Conservation (phyloP, 2,113 vertebrate genomes). For the Psilopsiagon aymara region DNA sequence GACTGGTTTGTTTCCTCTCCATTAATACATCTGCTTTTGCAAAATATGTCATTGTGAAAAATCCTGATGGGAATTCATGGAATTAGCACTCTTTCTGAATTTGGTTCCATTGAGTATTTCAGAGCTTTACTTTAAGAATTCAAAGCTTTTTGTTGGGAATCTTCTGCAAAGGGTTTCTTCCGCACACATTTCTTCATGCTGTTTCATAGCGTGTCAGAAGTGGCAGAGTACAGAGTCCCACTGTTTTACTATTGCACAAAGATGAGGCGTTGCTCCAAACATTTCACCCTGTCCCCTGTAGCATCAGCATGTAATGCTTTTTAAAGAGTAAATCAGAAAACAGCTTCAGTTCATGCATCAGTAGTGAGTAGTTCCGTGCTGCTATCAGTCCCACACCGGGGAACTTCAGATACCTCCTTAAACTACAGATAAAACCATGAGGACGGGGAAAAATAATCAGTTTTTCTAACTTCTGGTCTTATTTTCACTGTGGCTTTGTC, state of each 20-base stretch:
- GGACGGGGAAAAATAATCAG: neutral
- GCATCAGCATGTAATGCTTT: neutral
- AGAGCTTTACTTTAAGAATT: neutral
- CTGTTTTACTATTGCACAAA: neutral
- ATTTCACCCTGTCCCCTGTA: neutral
- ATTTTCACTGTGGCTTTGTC: neutral
- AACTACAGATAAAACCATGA: neutral
- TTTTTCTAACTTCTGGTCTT: neutral
- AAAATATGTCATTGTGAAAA: neutral
- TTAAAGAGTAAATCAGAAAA: neutral
- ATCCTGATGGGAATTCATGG: neutral
- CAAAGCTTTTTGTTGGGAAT: neutral
- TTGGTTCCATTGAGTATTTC: neutral
- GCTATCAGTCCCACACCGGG: neutral
- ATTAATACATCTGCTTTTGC: neutral
- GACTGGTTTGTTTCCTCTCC: neutral
- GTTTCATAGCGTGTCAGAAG: neutral
- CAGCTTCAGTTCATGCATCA: neutral
- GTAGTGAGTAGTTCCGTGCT: neutral
- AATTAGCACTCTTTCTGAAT: neutral
- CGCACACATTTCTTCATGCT: accelerated
- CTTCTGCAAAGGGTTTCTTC: neutral
- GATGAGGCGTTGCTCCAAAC: neutral
- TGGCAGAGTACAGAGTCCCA: neutral
- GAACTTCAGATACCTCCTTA: neutral